Percentiles rank a stretch among this genome's conserved stretches.
Evolutionary conservation across 2,113 vertebrate species (phyloP).

Genomic region (Trematocara zebra): DNA sequence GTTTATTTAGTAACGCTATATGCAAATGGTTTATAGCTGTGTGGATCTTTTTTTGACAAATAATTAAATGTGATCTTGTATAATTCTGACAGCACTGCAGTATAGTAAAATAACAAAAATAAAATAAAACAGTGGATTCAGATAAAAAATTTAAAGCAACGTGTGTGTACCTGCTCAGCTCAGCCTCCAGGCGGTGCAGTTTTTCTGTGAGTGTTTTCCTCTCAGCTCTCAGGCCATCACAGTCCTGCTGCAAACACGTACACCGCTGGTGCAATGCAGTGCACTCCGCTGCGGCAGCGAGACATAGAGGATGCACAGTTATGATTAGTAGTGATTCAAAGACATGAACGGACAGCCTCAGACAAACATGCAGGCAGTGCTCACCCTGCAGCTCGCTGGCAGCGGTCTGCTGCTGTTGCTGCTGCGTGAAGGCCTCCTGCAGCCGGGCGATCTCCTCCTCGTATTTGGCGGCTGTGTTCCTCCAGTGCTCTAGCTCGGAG

Average conservation of each 20-base stretch:
- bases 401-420: slow-evolving; percentile 78
- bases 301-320: neutral
- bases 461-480: slow-evolving; percentile 80
- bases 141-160: neutral
- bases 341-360: neutral
- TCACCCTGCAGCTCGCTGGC: slow-evolving; percentile 80
- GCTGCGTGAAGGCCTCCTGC: slow-evolving; percentile 81
- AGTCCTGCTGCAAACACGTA: slow-evolving; percentile 82
- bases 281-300: slow-evolving; percentile 76
- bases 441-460: slow-evolving; percentile 84
- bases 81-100: neutral
- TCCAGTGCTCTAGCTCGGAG: slow-evolving; percentile 84
- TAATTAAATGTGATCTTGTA: neutral
- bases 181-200: slow-evolving; percentile 81
- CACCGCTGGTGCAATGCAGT: slow-evolving; percentile 81
- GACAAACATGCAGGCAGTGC: neutral
- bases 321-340: neutral
- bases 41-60: neutral
- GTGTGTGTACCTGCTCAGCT: slow-evolving; percentile 83
- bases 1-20: neutral
- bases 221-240: slow-evolving; percentile 80
- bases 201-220: slow-evolving; percentile 78
- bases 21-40: neutral
- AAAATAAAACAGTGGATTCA: neutral
- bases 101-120: neutral